Base-by-base conservation (phyloP, 2,888 invertebrate species). In the Ichneumoninae sp. region DNA sequence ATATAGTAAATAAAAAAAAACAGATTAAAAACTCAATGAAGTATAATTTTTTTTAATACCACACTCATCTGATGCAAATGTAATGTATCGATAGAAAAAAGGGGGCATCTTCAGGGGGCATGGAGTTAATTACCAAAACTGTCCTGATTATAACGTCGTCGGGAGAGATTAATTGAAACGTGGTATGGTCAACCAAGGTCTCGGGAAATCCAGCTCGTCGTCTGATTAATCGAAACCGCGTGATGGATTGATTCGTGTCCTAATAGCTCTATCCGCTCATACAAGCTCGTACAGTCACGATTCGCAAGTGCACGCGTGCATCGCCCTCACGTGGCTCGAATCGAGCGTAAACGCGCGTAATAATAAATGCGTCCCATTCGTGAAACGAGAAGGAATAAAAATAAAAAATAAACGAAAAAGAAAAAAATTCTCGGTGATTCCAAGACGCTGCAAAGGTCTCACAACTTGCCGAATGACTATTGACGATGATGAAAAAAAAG, bases 391-490 rank as follows among this genome's bases (percentile, higher is more conserved):
- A 80, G 65, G 52, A 75, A 77, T 65, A 54, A 82, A 66, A 66
- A 82, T 54, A 60, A 69, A 69, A 36, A 68, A 57, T 65, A 83
- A 69, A 68, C 22, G 36, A 82, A 76, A 66, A 57, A 65, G 66
- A 40, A 76, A 83, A 60, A 82, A 60, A 86, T 70, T 71, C 65
- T 81, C 79, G 83, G 83, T 84, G 75, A 80, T 83, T 75, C 71
- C 33, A 83, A 81, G 75, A 79, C 66, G 54, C 77, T 77, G 86
- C 70, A 74, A 79, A 86, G 86, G 86, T 87, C 88, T 89, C 88
- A 86, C 86, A 89, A 86, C 87, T 88, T 90, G 89, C 89, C 89
- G 89, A 90, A 89, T 90, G 90, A 89, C 89, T 89, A 85, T 86
- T 86, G 87, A 88, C 85, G 78, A 86, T 83, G 86, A 85, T 86